Conservation (phyloP, 2,888 invertebrate species). For the Pelosia muscerda region DNA sequence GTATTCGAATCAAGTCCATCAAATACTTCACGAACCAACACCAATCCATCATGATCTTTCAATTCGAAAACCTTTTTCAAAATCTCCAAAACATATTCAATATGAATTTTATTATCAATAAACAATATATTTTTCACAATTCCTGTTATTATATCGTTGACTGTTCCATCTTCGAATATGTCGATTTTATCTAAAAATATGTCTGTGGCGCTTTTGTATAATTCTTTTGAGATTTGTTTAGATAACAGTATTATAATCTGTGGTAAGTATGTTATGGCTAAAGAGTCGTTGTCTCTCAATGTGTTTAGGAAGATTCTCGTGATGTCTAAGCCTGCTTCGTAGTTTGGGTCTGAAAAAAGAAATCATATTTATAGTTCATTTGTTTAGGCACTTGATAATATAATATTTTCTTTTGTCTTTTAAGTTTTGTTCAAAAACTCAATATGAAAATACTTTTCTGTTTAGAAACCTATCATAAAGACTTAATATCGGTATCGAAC, state of each 20-base stretch:
- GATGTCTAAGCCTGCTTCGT: conserved; percentile 60
- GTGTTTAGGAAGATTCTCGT: conserved; percentile 55
- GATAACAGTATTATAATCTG: conserved; percentile 50
- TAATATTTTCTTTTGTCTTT: too few species aligned
- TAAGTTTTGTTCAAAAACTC: too few species aligned
- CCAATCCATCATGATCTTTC: not conserved
- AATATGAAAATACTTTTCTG: too few species aligned
- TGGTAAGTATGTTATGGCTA: conserved; percentile 57
- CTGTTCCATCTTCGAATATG: conserved; percentile 48
- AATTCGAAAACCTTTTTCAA: conserved; percentile 17
- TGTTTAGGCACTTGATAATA: too few species aligned
- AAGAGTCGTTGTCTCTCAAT: conserved; percentile 59
- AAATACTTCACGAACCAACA: conserved; percentile 10
- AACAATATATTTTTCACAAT: conserved; percentile 34
- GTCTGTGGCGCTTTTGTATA: conserved; percentile 55
- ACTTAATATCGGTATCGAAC: too few species aligned
- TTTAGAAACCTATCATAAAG: too few species aligned
- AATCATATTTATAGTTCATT: not conserved
- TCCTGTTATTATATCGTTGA: conserved; percentile 34
- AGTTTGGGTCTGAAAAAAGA: conserved; percentile 59
- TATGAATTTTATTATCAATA: conserved; percentile 18
- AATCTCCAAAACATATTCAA: conserved; percentile 15
- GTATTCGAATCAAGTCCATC: not conserved
- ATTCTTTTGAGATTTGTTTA: conserved; percentile 43
- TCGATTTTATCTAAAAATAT: conserved; percentile 62